phyloP scores from a whole-genome alignment of 2,113 vertebrate genomes.

The Paradoxurus hermaphroditus region DNA sequence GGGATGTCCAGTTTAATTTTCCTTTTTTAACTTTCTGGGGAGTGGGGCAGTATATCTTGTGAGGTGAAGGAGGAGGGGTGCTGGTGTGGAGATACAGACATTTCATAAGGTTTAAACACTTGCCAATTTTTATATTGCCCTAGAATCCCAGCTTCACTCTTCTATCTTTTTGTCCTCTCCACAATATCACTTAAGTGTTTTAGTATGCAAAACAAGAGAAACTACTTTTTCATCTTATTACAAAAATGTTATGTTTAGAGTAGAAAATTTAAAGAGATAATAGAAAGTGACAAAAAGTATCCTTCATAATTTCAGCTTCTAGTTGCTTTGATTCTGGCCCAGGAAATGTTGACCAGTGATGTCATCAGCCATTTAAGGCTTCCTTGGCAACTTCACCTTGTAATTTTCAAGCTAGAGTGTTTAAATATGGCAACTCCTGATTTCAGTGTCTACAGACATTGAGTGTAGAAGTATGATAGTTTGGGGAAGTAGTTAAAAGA shows the following conservation, averaged over 20 bases:
- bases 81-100: neutral
- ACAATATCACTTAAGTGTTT: neutral
- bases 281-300: neutral
- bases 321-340: neutral
- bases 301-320: neutral
- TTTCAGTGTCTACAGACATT: neutral
- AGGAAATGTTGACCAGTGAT: neutral
- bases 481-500: neutral
- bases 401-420: neutral
- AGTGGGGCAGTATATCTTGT: neutral
- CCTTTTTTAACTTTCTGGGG: neutral
- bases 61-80: neutral
- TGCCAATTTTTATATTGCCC: neutral
- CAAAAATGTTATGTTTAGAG: neutral
- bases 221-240: neutral
- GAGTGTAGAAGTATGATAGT: neutral
- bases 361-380: neutral
- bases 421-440: neutral
- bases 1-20: neutral
- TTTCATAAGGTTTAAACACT: neutral
- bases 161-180: neutral
- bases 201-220: neutral
- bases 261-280: neutral
- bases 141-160: neutral
- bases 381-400: neutral